A percentile compares a stretch with the other conserved stretches of the same genome.
These are phyloP conservation scores for Tinea semifulvella DNA, from an alignment of 2,888 invertebrate genomes.

Conservation along the genomic window DNA sequence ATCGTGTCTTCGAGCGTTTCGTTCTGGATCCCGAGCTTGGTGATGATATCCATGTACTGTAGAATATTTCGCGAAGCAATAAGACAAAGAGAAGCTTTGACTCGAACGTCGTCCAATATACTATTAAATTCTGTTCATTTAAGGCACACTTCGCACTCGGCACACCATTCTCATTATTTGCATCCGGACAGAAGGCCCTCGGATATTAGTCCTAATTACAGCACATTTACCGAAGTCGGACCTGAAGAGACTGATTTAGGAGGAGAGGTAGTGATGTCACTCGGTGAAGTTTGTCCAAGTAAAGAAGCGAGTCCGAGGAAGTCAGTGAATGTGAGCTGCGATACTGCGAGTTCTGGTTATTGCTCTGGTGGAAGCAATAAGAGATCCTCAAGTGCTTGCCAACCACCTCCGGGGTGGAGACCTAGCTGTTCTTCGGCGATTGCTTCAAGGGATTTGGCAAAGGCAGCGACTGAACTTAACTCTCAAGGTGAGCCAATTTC, in stretches of 20 bases:
- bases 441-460: constrained; percentile 64
- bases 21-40: constrained; percentile 92
- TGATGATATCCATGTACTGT: constrained; percentile 93
- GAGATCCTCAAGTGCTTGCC: constrained; percentile 47
- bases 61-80: constrained; percentile 85
- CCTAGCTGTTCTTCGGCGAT: constrained; percentile 69
- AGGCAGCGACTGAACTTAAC: constrained; percentile 75
- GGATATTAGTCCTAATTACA: constrained; percentile 59
- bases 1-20: constrained; percentile 90
- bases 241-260: constrained; percentile 56
- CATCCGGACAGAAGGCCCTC: constrained; percentile 57
- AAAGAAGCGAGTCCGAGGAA: constrained; percentile 61
- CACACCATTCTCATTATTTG: constrained; percentile 67
- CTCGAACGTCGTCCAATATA: constrained; percentile 87
- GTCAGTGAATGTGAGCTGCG: constrained; percentile 59
- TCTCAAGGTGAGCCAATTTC: constrained; percentile 78
- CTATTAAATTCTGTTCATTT: constrained; percentile 85
- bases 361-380: constrained; percentile 60
- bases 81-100: constrained; percentile 81
- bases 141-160: constrained; percentile 78
- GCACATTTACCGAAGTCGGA: constrained; percentile 59
- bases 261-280: constrained; percentile 46
- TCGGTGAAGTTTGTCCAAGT: constrained; percentile 54
- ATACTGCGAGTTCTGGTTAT: constrained; percentile 59
- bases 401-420: constrained; percentile 65